phyloP scores from a whole-genome alignment of 2,797 vertebrate species.

The Otus scops region DNA sequence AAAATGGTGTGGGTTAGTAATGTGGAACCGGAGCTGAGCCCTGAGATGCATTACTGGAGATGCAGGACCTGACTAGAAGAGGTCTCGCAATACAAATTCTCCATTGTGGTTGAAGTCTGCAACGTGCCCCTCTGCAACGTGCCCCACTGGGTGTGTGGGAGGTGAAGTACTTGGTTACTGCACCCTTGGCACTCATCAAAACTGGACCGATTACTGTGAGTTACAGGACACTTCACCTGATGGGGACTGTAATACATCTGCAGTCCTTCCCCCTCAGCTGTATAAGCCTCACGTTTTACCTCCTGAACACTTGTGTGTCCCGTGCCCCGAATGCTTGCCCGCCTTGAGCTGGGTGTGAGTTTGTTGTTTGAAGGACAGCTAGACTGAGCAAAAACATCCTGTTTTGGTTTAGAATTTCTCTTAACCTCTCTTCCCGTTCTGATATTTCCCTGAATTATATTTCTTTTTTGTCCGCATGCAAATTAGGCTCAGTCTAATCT shows the following conservation, averaged over 20 bases:
- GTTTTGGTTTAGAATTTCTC: constrained; percentile 24
- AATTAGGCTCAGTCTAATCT: background rate
- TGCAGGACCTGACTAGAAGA: background rate
- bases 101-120: background rate
- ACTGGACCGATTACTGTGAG: fast-evolving
- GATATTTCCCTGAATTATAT: background rate
- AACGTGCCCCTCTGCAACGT: too few relatives aligned
- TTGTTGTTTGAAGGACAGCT: background rate
- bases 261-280: background rate
- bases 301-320: fast-evolving
- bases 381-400: constrained; percentile 50
- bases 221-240: fast-evolving
- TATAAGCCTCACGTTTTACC: background rate
- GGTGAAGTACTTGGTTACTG: background rate
- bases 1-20: background rate
- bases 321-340: fast-evolving
- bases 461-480: fast-evolving
- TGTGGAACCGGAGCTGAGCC: fast-evolving
- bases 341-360: fast-evolving
- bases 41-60: fast-evolving
- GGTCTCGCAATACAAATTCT: fast-evolving
- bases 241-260: background rate
- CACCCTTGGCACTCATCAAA: background rate
- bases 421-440: background rate
- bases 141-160: fast-evolving